Base-by-base conservation (phyloP, 1,140 invertebrate genomes). In the Drosophila pruinosa region DNA sequence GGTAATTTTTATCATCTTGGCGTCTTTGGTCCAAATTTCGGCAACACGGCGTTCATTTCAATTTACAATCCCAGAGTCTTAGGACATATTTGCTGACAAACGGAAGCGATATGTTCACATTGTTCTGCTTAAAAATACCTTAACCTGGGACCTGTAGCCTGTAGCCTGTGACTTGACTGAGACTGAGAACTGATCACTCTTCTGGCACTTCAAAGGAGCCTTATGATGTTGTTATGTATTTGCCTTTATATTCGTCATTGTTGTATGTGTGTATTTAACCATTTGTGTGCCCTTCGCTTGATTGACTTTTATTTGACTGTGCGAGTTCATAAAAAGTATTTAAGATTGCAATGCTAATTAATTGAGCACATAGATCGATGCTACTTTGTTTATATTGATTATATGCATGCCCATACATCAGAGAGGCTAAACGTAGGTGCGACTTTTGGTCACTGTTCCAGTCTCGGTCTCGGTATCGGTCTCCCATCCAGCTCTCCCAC, bases 21-120 rank as follows among this genome's bases (percentile, higher is more conserved):
- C 65, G 64, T 86, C 62, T 34, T 43, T 5, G 65, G 28, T 36
- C 50, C 14, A 7, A 24, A 54, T 59, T n/a, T n/a, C n/a, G 58
- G 39, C 61, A 72, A 52, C 56, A 57, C 57, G 12, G 5, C 3
- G n/a, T 28, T 39, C n/a, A 21, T 41, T 26, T 38, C 41, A 15
- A 34, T 31, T 19, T 14, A 19, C 58, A 26, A 52, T 56, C 31
- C 57, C 28, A 50, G 26, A 34, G 5, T 12, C 31, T 24, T 7
- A 12, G 14, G 15, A 19, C 67, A 81, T 78, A 78, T 80, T 71
- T 81, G 53, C 62, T 88, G 74, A 63, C 74, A 86, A 88, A 86
- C 81, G 81, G 82, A 86, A 86, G 82, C 82, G 81, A 86, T 88
- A 78, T 69, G 73, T 88, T 72, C 78, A 86, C 82, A 86, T 78